phyloP scores from a whole-genome alignment of 2,888 invertebrate species.

The Hoplodrina blanda region DNA sequence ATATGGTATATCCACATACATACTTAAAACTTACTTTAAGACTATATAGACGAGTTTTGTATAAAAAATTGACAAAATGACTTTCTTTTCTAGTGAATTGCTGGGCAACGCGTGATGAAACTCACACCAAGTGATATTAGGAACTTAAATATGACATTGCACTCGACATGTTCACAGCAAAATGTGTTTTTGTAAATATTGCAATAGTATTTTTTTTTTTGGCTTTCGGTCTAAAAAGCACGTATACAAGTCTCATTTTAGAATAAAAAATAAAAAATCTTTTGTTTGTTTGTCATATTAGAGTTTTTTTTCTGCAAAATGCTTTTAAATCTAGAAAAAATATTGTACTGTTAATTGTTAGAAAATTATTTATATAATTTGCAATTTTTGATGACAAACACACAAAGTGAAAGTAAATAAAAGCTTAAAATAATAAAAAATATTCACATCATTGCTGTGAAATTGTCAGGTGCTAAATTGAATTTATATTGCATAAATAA shows the following conservation, averaged over 20 bases:
- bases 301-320: not conserved
- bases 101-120: conserved; percentile 85
- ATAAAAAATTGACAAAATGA: conserved; percentile 4
- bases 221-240: not conserved
- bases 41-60: not conserved
- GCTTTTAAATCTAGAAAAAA: conserved; percentile 19
- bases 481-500: conserved; percentile 55
- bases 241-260: not conserved
- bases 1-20: too few species aligned
- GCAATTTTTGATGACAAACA: too few species aligned
- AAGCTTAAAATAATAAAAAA: not conserved
- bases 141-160: conserved; percentile 62
- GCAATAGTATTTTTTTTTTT: not conserved
- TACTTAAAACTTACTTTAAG: too few species aligned
- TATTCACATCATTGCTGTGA: conserved; percentile 41
- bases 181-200: conserved; percentile 4
- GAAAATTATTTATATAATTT: conserved; percentile 17
- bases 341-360: conserved; percentile 7
- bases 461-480: conserved; percentile 35
- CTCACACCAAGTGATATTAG: conserved; percentile 84
- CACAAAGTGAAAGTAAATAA: too few species aligned
- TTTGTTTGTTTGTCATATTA: not conserved
- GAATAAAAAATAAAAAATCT: not conserved
- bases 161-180: conserved; percentile 37
- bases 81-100: conserved; percentile 82